Evolutionary conservation across 2,797 vertebrate species (phyloP).

Genomic region (Catamblyrhynchus diadema): DNA sequence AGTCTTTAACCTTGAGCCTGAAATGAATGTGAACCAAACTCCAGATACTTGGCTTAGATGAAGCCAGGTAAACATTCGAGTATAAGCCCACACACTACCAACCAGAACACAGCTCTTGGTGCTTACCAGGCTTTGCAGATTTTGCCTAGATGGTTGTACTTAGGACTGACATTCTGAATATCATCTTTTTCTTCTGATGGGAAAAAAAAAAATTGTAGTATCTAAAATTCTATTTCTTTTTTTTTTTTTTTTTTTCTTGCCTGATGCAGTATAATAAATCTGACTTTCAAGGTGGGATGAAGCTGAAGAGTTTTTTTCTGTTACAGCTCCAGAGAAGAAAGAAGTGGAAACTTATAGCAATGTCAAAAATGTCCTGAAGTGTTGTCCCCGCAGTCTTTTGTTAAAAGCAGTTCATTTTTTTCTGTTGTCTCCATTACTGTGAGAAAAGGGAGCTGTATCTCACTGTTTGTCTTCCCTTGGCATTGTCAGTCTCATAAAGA

Average conservation of each 20-base stretch:
- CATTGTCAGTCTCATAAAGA: conserved; percentile 74
- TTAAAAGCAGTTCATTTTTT: conserved; percentile 75
- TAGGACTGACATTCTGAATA: conserved; percentile 26
- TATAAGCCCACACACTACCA: conserved; percentile 79
- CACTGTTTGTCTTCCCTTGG: conserved; percentile 80
- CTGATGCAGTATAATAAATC: conserved; percentile 55
- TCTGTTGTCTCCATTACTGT: conserved; percentile 82
- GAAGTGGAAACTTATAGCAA: conserved; percentile 79
- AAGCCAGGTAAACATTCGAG: conserved; percentile 99
- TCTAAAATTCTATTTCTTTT: conserved; percentile 43
- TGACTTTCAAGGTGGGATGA: conserved; percentile 70
- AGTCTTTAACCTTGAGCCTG: conserved; percentile 93
- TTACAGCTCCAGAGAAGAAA: conserved; percentile 82
- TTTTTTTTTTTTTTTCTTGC: background rate
- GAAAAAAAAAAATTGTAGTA: background rate
- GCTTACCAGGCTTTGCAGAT: conserved; percentile 24
- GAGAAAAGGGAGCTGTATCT: conserved; percentile 76
- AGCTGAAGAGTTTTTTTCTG: conserved; percentile 74
- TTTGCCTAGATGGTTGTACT: conserved; percentile 40
- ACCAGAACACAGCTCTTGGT: conserved; percentile 19
- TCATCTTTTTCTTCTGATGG: conserved; percentile 44
- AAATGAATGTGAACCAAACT: conserved; percentile 90
- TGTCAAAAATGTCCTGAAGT: conserved; percentile 80
- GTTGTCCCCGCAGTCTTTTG: conserved; percentile 77
- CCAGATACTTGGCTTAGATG: conserved; percentile 84